Evolutionary conservation across 2,888 invertebrate species (phyloP).

Genomic region (Acanthosepion lycidas): DNA sequence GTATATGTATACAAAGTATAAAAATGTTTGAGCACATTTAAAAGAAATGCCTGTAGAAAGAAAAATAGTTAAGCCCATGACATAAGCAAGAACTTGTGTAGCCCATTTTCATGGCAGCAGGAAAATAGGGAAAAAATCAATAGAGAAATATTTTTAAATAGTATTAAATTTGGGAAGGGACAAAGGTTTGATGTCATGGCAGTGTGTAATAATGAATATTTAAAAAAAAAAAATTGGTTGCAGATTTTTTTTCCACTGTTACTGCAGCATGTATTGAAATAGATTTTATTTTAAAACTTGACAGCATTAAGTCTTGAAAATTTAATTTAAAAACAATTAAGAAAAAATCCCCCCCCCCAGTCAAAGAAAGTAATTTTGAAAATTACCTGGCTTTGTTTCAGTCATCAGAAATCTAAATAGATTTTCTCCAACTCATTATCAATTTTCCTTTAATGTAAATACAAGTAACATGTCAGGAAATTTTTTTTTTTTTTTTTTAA

Average conservation of each 20-base stretch:
- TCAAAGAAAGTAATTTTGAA: not conserved
- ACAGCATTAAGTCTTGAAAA: not conserved
- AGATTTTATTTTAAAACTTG: not conserved
- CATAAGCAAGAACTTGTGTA: not conserved
- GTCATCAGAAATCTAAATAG: no score
- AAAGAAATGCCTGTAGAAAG: not conserved
- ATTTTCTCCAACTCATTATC: not conserved
- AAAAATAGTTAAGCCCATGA: not conserved
- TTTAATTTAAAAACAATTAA: no score
- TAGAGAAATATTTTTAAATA: not conserved
- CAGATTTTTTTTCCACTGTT: not conserved
- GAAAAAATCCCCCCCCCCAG: no score
- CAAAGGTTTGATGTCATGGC: not conserved
- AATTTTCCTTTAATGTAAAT: not conserved
- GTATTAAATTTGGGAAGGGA: not conserved
- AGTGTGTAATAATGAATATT: conserved; percentile 13
- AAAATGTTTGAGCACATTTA: conserved; percentile 33
- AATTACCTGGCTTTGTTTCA: not conserved
- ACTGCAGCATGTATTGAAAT: not conserved
- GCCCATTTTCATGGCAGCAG: not conserved
- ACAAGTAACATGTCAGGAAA: not conserved
- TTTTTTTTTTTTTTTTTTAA: not conserved
- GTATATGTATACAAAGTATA: not conserved
- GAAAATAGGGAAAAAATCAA: not conserved
- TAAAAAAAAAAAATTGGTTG: not conserved